Conservation (phyloP, 2,797 vertebrate species). For the Myiothlypis coronata region DNA sequence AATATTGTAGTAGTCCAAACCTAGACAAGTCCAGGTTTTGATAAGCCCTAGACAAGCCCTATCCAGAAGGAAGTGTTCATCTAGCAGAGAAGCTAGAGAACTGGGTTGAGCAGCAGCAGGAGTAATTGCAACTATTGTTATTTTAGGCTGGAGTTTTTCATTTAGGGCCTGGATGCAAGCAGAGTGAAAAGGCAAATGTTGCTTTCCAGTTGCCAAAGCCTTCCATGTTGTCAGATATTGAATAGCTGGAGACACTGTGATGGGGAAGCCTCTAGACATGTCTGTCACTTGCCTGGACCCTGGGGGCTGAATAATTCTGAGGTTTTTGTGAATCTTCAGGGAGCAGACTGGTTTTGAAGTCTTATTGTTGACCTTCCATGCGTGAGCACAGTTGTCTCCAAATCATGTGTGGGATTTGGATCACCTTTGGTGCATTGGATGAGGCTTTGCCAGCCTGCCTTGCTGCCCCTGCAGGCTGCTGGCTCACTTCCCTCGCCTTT, state of each 20-base stretch:
- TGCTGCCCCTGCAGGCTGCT: background rate
- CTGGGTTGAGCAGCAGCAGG: background rate
- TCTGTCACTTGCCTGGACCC: background rate
- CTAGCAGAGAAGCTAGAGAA: background rate
- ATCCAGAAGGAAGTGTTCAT: background rate
- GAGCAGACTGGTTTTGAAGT: background rate
- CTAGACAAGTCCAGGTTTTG: background rate
- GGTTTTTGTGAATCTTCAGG: background rate
- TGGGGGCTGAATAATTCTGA: background rate
- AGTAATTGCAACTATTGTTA: background rate
- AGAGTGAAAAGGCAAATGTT: background rate
- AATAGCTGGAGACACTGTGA: background rate
- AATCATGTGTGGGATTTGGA: background rate
- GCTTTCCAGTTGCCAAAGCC: background rate
- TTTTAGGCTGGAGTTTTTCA: conserved; percentile 6
- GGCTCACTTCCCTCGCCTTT: rapidly evolving
- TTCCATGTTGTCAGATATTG: background rate
- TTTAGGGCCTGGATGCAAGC: background rate
- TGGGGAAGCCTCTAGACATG: background rate
- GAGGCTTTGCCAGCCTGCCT: background rate
- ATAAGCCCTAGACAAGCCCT: background rate
- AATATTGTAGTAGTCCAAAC: background rate
- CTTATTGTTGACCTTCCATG: background rate
- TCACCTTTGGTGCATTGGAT: background rate
- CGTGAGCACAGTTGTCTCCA: background rate